Conservation (phyloP, 2,113 vertebrate species). For the Alethe diademata region DNA sequence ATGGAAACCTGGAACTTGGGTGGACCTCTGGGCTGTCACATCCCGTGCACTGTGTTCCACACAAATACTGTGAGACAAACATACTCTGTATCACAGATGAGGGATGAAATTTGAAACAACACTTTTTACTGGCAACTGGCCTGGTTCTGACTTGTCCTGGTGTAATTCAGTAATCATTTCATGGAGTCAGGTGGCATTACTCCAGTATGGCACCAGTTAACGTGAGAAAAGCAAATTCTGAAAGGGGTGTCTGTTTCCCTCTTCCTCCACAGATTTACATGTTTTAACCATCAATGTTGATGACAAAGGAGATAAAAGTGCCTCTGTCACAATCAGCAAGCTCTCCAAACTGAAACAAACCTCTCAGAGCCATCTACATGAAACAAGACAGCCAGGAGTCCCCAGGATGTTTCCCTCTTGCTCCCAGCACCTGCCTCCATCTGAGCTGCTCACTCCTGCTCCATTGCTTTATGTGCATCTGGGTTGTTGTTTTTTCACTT, state of each 20-base stretch:
- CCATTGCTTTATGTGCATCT: not conserved
- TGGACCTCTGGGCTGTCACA: not conserved
- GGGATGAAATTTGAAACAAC: not conserved
- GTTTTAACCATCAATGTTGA: not conserved
- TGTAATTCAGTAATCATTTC: not conserved
- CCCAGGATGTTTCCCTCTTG: accelerated
- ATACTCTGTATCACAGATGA: not conserved
- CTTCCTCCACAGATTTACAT: not conserved
- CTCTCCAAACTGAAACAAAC: not conserved
- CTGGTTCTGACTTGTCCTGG: not conserved
- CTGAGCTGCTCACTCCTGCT: not conserved
- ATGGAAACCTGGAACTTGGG: not conserved
- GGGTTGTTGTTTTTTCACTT: not conserved
- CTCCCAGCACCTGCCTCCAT: not conserved
- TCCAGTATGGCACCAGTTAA: not conserved
- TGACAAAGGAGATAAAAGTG: not conserved
- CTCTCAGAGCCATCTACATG: not conserved
- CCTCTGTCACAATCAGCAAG: accelerated
- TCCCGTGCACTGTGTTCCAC: not conserved
- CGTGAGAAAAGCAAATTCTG: not conserved
- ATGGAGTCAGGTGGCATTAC: not conserved
- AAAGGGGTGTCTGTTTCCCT: not conserved
- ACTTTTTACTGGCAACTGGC: not conserved
- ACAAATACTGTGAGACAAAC: not conserved
- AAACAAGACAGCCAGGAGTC: not conserved